These are phyloP conservation scores for Stratiolaelaps scimitus DNA, from an alignment of 1,140 invertebrate species.

Conservation along the genomic window DNA sequence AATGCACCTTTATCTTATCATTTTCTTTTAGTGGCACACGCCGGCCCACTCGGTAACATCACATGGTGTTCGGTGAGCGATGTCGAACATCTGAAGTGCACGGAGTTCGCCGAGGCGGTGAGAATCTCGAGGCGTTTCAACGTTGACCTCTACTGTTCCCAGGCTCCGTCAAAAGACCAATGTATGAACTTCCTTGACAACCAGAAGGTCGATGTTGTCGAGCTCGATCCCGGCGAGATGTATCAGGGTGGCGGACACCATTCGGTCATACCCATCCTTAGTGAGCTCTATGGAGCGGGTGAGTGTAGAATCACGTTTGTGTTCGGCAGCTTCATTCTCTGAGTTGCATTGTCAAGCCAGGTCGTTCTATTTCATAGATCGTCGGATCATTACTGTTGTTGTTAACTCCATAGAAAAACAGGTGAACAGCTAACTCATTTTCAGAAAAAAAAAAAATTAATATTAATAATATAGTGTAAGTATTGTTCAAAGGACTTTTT, in stretches of 20 bases:
- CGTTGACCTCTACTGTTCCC: conserved; percentile 35
- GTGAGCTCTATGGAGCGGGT: conserved; percentile 40
- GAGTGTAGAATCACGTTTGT: too few species aligned
- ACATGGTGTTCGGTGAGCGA: conserved; percentile 64
- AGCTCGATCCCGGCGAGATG: conserved; percentile 78
- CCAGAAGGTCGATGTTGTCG: conserved; percentile 66
- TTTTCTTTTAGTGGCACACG: not conserved
- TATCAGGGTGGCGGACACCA: conserved; percentile 82
- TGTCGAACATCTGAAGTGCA: conserved; percentile 61
- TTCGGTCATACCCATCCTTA: conserved; percentile 73
- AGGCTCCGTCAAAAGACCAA: conserved; percentile 38
- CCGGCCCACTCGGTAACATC: conserved; percentile 13
- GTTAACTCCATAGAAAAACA: too few species aligned
- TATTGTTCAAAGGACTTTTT: too few species aligned
- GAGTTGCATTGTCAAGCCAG: too few species aligned
- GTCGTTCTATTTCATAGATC: too few species aligned
- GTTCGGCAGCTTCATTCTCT: not conserved
- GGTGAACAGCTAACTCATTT: too few species aligned
- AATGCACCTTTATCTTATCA: too few species aligned
- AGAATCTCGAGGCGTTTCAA: conserved; percentile 27
- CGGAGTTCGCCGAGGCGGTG: not conserved
- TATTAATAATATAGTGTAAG: too few species aligned
- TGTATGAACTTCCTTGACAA: conserved; percentile 46
- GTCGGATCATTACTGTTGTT: too few species aligned
- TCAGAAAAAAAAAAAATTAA: too few species aligned